Conservation (phyloP, 2,888 invertebrate species). For the Tupiocoris notatus region DNA sequence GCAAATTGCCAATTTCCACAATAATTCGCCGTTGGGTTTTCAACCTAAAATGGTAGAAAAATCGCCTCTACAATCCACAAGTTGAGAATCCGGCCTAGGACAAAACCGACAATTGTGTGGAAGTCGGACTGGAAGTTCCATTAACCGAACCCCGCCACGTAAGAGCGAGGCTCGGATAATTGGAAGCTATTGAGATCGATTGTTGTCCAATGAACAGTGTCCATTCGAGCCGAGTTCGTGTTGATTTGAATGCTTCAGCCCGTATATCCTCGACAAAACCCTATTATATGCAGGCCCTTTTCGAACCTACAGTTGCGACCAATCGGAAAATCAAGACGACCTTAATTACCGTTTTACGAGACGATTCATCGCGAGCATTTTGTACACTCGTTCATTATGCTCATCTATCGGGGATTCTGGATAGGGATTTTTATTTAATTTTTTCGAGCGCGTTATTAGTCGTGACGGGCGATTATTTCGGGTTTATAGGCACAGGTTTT, state of each 20-base stretch:
- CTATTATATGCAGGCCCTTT: not conserved
- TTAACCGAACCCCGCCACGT: not conserved
- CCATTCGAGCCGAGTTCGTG: not conserved
- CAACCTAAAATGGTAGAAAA: too few relatives aligned
- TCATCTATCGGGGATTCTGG: too few relatives aligned
- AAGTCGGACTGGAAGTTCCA: not conserved
- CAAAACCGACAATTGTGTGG: not conserved
- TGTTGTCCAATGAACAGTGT: constrained; percentile 15
- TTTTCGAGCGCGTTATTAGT: too few relatives aligned
- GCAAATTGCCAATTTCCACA: too few relatives aligned
- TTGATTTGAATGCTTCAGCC: constrained; percentile 9
- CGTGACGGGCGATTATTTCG: too few relatives aligned
- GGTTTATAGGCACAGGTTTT: too few relatives aligned
- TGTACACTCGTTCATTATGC: too few relatives aligned
- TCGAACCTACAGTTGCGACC: not conserved
- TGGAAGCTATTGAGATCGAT: not conserved
- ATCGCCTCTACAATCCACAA: too few relatives aligned
- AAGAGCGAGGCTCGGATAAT: not conserved
- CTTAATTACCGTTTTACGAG: too few relatives aligned
- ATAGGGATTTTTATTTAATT: too few relatives aligned
- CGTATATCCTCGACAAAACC: constrained; percentile 14
- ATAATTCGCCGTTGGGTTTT: too few relatives aligned
- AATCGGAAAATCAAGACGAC: not conserved
- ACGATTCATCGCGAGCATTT: too few relatives aligned
- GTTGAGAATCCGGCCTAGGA: not conserved